Evolutionary conservation across 2,113 vertebrate genomes (phyloP).

Genomic region (Arizona elegans): DNA sequence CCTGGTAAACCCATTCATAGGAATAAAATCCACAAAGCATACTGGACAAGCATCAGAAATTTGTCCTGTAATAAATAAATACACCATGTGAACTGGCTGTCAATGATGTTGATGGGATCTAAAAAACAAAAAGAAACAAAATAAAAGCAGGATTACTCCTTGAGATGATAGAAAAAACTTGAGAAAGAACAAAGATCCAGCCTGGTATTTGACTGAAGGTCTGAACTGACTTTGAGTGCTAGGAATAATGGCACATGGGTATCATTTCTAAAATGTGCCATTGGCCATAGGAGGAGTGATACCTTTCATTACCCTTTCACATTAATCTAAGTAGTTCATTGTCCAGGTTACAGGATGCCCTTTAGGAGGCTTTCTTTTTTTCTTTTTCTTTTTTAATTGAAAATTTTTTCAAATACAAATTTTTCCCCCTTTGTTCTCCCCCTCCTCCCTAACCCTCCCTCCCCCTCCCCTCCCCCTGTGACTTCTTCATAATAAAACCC

Average conservation of each 20-base stretch:
- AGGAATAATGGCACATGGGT: too few relatives aligned
- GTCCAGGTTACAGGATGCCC: neutral
- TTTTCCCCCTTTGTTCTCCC: too few relatives aligned
- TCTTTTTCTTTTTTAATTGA: too few relatives aligned
- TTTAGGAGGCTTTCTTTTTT: neutral
- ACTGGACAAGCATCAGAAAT: neutral
- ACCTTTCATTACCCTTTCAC: neutral
- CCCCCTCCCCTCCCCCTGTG: too few relatives aligned
- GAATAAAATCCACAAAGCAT: neutral
- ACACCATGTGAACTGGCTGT: neutral
- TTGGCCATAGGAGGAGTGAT: neutral
- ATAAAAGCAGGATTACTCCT: neutral
- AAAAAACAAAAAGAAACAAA: neutral
- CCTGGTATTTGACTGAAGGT: neutral
- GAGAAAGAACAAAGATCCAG: neutral
- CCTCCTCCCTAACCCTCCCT: too few relatives aligned
- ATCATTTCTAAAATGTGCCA: neutral
- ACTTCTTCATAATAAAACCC: too few relatives aligned
- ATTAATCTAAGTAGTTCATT: neutral
- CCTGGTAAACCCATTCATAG: neutral
- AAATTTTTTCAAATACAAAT: too few relatives aligned
- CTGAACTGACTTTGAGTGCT: neutral
- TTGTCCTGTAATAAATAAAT: neutral
- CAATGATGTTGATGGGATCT: neutral
- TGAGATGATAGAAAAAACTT: neutral